Evolutionary conservation across 2,888 invertebrate species (phyloP).

Genomic region (Arctia plantaginis): DNA sequence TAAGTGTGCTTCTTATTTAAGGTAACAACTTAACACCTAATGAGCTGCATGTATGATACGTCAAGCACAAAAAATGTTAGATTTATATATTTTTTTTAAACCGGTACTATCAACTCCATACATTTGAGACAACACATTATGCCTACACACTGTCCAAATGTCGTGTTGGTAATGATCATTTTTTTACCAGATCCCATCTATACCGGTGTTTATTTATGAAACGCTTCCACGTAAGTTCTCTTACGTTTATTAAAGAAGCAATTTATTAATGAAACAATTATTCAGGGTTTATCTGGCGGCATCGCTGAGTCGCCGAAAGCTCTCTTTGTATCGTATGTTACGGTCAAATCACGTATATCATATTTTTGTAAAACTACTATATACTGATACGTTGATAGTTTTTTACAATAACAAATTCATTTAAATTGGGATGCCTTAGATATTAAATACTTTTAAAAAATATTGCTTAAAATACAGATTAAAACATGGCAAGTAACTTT

Average conservation of each 20-base stretch:
- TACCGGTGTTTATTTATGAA: slow-evolving; percentile 71
- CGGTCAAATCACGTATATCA: neutral
- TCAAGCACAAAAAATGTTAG: neutral
- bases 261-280: slow-evolving; percentile 84
- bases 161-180: slow-evolving; percentile 73
- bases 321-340: slow-evolving; percentile 32
- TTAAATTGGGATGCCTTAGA: too few relatives aligned
- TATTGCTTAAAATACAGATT: too few relatives aligned
- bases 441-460: neutral
- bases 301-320: slow-evolving; percentile 58
- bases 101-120: slow-evolving; percentile 52
- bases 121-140: slow-evolving; percentile 54
- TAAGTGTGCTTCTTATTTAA: neutral
- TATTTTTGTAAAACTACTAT: slow-evolving; percentile 12
- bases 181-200: slow-evolving; percentile 70
- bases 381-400: neutral
- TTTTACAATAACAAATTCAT: neutral
- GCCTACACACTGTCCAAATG: slow-evolving; percentile 62
- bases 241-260: slow-evolving; percentile 76
- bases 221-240: slow-evolving; percentile 65
- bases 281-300: slow-evolving; percentile 74
- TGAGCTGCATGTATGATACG: neutral
- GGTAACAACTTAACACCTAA: neutral
- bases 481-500: too few relatives aligned
- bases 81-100: neutral